Conservation (phyloP, 2,797 vertebrate genomes). For the Rhincodon typus region DNA sequence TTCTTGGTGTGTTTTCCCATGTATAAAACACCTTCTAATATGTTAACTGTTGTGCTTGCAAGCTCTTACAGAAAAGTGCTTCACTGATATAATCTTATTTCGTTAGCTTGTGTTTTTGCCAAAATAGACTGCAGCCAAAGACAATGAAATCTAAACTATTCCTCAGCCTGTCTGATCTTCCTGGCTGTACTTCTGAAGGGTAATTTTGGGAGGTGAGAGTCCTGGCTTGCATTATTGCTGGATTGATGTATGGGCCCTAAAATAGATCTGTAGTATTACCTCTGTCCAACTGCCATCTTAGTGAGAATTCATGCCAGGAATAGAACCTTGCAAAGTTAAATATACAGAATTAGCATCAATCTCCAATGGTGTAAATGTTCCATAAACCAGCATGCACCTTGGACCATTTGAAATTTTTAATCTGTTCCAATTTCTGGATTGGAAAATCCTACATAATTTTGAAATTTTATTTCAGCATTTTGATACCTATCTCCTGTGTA, state of each 20-base stretch:
- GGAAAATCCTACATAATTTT: neutral
- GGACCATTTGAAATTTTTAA: neutral
- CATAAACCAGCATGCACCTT: neutral
- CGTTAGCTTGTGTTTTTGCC: constrained; percentile 4
- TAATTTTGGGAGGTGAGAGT: neutral
- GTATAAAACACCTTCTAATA: neutral
- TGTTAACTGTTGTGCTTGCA: neutral
- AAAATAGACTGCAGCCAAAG: neutral
- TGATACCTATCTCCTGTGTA: neutral
- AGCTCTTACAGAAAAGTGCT: neutral
- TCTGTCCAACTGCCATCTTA: neutral
- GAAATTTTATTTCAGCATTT: neutral
- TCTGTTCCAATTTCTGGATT: neutral
- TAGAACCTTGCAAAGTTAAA: neutral
- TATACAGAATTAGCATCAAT: neutral
- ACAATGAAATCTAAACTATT: constrained; percentile 17
- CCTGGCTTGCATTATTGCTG: constrained; percentile 11
- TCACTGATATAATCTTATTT: constrained; percentile 13
- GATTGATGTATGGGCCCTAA: neutral
- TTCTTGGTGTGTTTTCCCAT: neutral
- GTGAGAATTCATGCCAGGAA: neutral
- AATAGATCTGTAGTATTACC: neutral
- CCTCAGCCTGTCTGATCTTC: neutral
- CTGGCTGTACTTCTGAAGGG: neutral
- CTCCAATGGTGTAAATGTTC: neutral